These are phyloP conservation scores for Xiphophorus birchmanni DNA, from an alignment of 2,797 vertebrate genomes.

Conservation along the genomic window DNA sequence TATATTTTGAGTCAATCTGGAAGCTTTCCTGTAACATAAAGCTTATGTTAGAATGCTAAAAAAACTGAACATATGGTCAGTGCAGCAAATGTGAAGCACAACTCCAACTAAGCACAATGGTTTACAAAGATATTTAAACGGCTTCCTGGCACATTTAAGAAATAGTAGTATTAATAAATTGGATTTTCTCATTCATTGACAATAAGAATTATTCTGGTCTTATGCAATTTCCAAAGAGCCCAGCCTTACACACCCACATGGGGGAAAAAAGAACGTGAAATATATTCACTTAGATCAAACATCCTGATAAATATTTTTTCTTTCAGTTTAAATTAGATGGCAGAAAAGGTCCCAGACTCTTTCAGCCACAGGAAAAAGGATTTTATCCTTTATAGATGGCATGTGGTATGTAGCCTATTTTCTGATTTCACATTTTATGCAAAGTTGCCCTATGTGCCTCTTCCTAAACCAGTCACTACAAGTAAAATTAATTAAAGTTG, in stretches of 20 bases:
- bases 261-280: neutral
- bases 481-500: neutral
- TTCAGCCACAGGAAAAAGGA: neutral
- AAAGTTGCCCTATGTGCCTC: neutral
- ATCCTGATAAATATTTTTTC: neutral
- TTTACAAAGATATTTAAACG: neutral
- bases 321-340: neutral
- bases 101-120: neutral
- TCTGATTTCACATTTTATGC: neutral
- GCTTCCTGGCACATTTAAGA: neutral
- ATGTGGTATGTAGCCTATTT: neutral
- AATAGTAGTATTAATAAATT: neutral
- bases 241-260: neutral
- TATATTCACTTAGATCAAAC: neutral
- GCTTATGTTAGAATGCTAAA: neutral
- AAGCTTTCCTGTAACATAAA: neutral
- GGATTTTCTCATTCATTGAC: neutral
- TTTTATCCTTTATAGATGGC: neutral
- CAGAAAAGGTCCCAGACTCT: neutral
- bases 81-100: neutral
- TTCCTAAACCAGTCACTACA: neutral
- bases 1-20: conserved; percentile 10
- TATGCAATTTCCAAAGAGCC: neutral
- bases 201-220: neutral
- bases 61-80: neutral